Conservation (phyloP, 2,113 vertebrate genomes). For the Hippocampus comes region DNA sequence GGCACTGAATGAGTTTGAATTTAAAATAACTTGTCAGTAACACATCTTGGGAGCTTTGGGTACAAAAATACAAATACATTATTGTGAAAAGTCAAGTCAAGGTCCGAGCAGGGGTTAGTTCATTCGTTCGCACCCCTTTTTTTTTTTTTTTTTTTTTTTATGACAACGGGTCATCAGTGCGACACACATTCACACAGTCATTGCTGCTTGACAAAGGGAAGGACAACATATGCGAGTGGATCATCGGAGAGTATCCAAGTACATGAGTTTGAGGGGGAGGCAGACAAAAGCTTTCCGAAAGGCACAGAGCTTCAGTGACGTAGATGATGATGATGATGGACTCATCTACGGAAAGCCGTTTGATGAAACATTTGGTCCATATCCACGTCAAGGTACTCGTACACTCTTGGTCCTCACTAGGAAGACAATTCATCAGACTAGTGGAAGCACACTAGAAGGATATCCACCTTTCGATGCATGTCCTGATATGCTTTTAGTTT, state of each 20-base stretch:
- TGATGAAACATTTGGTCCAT: background rate
- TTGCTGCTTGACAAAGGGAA: constrained; percentile 10
- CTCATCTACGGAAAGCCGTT: background rate
- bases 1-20: background rate
- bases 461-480: too few species aligned
- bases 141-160: too few species aligned
- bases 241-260: constrained; percentile 7
- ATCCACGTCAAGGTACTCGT: background rate
- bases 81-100: background rate
- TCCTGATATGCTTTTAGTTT: too few species aligned
- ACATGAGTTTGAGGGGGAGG: constrained; percentile 22
- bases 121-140: background rate
- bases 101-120: background rate
- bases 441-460: too few species aligned
- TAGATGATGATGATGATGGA: background rate
- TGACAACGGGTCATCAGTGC: background rate
- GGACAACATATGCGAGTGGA: background rate
- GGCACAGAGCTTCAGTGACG: constrained; percentile 73
- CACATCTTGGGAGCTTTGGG: background rate
- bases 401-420: too few species aligned
- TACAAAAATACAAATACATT: background rate
- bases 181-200: constrained; percentile 15
- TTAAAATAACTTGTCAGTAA: constrained; percentile 13
- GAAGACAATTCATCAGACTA: too few species aligned
- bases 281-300: constrained; percentile 67